A percentile compares a stretch with the other conserved stretches of the same genome.
Conservation (phyloP, 1,140 invertebrate species). For the Achatina immaculata region DNA sequence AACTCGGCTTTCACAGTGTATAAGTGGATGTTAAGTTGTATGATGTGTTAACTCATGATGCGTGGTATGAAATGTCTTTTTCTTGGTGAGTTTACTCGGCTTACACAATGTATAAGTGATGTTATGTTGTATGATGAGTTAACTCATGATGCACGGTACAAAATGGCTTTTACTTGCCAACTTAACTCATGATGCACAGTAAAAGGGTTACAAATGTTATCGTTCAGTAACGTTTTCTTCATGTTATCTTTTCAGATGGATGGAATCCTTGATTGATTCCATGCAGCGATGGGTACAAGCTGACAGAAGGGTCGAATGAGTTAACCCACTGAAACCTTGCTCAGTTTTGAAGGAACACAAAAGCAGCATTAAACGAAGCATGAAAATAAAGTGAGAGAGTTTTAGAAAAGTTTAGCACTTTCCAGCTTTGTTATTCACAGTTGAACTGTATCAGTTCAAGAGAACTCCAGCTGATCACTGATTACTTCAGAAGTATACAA, state of each 20-base stretch:
- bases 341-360: no score
- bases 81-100: no score
- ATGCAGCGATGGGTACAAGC: slow-evolving; percentile 97
- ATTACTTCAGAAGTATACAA: no score
- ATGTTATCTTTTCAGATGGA: slow-evolving; percentile 80
- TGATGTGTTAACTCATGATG: neutral
- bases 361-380: no score
- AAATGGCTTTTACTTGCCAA: neutral
- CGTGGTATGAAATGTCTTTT: neutral
- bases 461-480: no score
- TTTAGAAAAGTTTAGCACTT: no score
- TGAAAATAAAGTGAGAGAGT: no score
- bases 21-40: neutral
- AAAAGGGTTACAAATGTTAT: neutral
- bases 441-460: no score
- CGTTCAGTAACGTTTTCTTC: no score
- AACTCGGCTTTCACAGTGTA: no score
- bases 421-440: no score
- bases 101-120: neutral
- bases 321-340: no score
- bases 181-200: neutral
- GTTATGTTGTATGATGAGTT: neutral
- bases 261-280: slow-evolving; percentile 92
- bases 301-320: slow-evolving; percentile 40
- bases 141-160: neutral